Conservation (phyloP, 92 coral and sea anemone species). For the Micromussa lordhowensis region DNA sequence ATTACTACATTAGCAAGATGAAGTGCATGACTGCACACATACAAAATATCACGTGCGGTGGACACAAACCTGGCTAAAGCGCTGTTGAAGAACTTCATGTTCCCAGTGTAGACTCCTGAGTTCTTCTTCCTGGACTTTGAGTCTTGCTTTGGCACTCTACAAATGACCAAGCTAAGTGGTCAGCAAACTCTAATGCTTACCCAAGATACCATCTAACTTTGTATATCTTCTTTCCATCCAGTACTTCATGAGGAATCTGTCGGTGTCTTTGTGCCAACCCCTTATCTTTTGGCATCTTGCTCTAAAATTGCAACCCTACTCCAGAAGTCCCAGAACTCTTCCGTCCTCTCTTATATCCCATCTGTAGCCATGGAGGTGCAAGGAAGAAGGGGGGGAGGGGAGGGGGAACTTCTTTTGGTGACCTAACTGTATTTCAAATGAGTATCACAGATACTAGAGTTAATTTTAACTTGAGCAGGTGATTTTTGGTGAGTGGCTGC, state of each 20-base stretch:
- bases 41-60: not conserved
- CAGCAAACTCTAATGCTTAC: not conserved
- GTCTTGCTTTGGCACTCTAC: constrained; percentile 97
- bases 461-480: not conserved
- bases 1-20: no score
- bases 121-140: constrained; percentile 97
- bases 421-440: no score
- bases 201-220: not conserved
- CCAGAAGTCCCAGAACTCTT: no score
- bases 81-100: constrained; percentile 94
- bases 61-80: constrained; percentile 86
- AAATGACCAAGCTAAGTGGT: not conserved
- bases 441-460: no score
- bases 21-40: not conserved
- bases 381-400: no score
- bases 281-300: not conserved
- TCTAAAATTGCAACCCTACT: no score
- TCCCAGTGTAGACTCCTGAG: constrained; percentile 92
- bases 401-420: no score
- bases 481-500: not conserved
- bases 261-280: no score
- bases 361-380: no score
- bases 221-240: not conserved
- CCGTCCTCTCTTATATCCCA: no score
- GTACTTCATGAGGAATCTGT: no score